Base-by-base conservation (phyloP, 2,797 vertebrate genomes). In the Rhynchotus rufescens region DNA sequence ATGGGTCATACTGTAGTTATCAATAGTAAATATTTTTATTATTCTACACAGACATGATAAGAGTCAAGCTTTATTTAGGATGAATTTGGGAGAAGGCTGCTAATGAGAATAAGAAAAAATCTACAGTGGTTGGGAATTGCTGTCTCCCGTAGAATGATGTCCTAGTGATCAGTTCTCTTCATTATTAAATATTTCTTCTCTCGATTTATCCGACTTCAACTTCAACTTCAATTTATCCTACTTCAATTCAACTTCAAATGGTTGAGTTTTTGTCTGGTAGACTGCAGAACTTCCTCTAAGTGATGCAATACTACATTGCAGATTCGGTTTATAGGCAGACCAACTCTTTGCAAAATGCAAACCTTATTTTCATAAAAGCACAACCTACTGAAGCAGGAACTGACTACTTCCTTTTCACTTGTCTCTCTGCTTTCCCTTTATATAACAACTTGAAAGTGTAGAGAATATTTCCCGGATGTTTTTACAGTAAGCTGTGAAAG, bases 341-440 rank as follows among this genome's bases (percentile, higher is more conserved):
- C 7, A 65, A 44, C 57, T 83, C 47, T 85, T 20, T 69, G 86
- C 66, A 88, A 87, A 88, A 92, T 89, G 90, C 86, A 92, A 85
- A 95, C 32, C 62, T 78, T 90, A 67, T 95, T 93, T 92, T 94
- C 40, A 12, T 69, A 79, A 65, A 89, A 87, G 40, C 84, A 89
- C 36, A 81, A n/a, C 28, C 51, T 76, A 6, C 66, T 90, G 73
- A 89, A 90, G 88, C 88, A 93, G 94, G 86, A 95, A 89, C 77
- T 93, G 76, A 10, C 47, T 67, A 65, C 61, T 92, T 96, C 92
- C 86, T 94, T 94, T 94, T 54, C 25, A 25, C 12, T 93, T 93
- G 47, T 81, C 80, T 90, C 34, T 86, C 92, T 93, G 26, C 60
- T 79, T 40, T 80, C 60, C 9, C 16, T 90, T 91, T 86, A 44